Evolutionary conservation across 2,888 invertebrate species (phyloP), one percentile per base, ranked within the genome.

Genomic region (Laothoe populi): DNA sequence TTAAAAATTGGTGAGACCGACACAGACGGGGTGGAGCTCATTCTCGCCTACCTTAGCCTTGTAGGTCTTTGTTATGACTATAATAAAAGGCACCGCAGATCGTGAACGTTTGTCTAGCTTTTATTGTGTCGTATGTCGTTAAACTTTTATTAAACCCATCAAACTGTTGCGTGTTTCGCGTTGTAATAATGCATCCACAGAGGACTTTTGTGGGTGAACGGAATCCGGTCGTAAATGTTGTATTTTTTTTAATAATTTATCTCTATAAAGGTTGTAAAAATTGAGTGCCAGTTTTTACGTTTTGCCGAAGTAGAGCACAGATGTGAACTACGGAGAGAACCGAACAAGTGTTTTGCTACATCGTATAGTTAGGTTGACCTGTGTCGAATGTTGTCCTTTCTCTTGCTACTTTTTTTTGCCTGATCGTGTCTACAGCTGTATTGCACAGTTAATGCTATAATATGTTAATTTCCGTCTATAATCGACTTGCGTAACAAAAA

Each of bases 81-180:
- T 16, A 19, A 31, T 42, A 42, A 42, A 60, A 53, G 26, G 11
- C 26, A 19, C 19, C 60, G 11, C 53, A 42, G 19, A 26, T 53
- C 26, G 42, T 53, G 19, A 26, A 13, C 13, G 42, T 61, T 61
- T 42, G 19, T 61, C 68, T 63, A 68, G 63, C 63, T 67, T 77
- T 72, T 70, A 74, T 65, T 68, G 66, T 57, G 65, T 65, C 66
- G 63, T 67, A 57, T 59, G 62, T 65, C 63, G 64, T 71, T 64
- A 72, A 71, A 59, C 59, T 60, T 68, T 78, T 78, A 78, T 63
- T 72, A 66, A 62, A 64, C 71, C 65, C 73, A 70, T 78, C 70
- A 75, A 77, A 76, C 59, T 61, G 59, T 38, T 57, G 42, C 42
- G 31, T 59, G 42, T 35, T 57, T 19, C 45, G 38, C 3, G 44